Conservation (phyloP, 2,113 vertebrate genomes). For the Motacilla alba region DNA sequence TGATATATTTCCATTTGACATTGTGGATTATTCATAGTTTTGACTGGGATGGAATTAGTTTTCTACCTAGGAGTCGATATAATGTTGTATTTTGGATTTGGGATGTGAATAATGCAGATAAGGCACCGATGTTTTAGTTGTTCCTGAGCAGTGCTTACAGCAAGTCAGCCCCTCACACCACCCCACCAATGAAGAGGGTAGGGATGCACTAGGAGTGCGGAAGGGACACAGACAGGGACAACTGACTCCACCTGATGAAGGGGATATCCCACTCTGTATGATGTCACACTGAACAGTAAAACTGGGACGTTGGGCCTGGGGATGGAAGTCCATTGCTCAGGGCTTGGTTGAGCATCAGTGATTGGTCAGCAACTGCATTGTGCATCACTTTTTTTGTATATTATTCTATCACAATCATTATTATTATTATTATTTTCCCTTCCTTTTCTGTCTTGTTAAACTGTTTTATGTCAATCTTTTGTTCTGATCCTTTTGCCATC, state of each 20-base stretch:
- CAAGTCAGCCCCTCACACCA: neutral
- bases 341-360: neutral
- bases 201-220: neutral
- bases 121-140: no score
- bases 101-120: neutral
- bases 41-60: neutral
- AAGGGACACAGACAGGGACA: neutral
- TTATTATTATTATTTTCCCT: neutral
- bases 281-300: neutral
- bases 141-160: neutral
- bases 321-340: neutral
- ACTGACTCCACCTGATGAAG: neutral
- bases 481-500: neutral
- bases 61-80: neutral
- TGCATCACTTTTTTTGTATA: neutral
- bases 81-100: neutral
- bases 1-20: neutral
- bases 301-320: neutral
- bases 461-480: neutral
- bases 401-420: neutral
- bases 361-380: neutral
- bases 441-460: neutral
- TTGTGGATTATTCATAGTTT: neutral
- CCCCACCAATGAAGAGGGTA: fast-evolving
- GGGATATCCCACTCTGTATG: neutral